phyloP scores from a whole-genome alignment of 2,888 invertebrate species.

The Macaria liturata region DNA sequence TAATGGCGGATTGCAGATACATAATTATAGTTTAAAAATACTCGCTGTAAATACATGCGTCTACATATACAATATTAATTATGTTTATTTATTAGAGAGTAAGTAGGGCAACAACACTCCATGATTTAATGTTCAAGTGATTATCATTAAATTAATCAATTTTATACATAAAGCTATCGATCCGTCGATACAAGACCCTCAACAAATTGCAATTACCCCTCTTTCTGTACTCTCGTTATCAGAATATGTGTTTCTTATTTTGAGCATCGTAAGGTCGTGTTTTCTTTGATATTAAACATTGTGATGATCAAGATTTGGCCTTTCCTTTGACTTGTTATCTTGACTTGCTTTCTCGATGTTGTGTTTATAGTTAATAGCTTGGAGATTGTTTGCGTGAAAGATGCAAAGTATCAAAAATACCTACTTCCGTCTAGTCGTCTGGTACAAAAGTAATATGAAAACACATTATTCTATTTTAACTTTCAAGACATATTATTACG shows the following conservation, averaged over 20 bases:
- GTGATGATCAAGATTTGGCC: conserved; percentile 51
- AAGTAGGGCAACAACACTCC: conserved; percentile 34
- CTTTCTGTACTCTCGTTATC: conserved; percentile 33
- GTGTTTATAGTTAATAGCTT: conserved; percentile 60
- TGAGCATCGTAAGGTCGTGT: conserved; percentile 19
- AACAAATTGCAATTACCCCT: conserved; percentile 58
- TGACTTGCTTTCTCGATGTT: conserved; percentile 48
- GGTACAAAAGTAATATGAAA: no score
- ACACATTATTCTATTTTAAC: no score
- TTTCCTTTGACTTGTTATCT: conserved; percentile 52
- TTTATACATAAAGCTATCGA: conserved; percentile 55
- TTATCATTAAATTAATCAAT: conserved; percentile 71
- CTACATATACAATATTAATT: neutral
- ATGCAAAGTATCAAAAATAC: conserved; percentile 5
- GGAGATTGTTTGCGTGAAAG: conserved; percentile 46
- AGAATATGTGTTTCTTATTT: conserved; percentile 25
- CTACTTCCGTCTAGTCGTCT: neutral
- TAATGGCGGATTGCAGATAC: no score
- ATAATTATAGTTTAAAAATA: no score
- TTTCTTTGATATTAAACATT: conserved; percentile 18
- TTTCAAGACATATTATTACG: no score
- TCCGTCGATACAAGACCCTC: conserved; percentile 52
- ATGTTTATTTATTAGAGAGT: conserved; percentile 17
- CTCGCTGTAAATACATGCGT: no score
- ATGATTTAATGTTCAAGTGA: conserved; percentile 55